Conservation (phyloP, 64 coral and sea anemone genomes). For the Pocillopora verrucosa region DNA sequence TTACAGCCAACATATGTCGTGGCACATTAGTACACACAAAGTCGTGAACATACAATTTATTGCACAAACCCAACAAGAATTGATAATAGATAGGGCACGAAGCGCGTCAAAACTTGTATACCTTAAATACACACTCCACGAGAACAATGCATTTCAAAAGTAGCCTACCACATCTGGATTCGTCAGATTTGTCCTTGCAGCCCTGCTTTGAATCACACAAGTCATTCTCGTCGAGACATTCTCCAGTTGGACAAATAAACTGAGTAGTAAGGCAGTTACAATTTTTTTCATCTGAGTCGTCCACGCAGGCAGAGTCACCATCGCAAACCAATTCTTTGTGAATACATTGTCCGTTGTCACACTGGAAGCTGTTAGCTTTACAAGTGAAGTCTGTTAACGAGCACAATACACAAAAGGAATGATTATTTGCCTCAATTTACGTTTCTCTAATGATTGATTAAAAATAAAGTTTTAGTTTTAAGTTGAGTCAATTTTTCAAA, state of each 20-base stretch:
- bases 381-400: constrained; percentile 30
- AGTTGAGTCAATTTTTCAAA: no score
- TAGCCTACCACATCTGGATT: constrained; percentile 45
- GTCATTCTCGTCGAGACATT: constrained; percentile 4
- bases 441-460: no score
- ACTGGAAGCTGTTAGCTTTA: constrained; percentile 1
- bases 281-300: constrained; percentile 44
- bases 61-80: no score
- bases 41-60: no score
- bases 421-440: background rate
- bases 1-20: no score
- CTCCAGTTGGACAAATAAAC: constrained; percentile 47
- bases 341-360: constrained; percentile 52
- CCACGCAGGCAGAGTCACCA: constrained; percentile 27
- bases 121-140: background rate
- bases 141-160: background rate
- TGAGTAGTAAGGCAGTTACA: constrained; percentile 34
- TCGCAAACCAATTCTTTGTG: constrained; percentile 51
- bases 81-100: no score
- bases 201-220: constrained; percentile 21
- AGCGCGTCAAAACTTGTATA: no score
- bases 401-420: background rate
- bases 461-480: no score
- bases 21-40: no score
- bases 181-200: constrained; percentile 42